These are phyloP conservation scores for Stichopus chloronotus DNA, from an alignment of 35 echinoderm and acorn worm species.

Conservation along the genomic window DNA sequence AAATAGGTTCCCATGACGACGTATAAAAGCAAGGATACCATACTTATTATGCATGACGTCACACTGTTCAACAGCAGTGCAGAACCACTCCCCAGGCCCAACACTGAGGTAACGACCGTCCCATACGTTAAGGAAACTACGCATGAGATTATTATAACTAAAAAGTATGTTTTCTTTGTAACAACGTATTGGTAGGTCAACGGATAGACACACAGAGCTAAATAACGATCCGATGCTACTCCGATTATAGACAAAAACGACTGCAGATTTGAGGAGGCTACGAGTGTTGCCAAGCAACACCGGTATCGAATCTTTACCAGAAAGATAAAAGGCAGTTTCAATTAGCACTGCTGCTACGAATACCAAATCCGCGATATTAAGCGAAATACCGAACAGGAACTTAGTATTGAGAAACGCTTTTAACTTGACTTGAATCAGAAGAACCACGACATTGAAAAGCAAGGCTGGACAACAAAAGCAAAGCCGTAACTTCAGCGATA, in stretches of 20 bases:
- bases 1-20: background rate
- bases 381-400: slow-evolving; percentile 7
- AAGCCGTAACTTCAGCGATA: background rate
- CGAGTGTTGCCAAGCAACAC: background rate
- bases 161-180: background rate
- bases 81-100: background rate
- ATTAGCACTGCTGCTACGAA: background rate
- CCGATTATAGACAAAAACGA: slow-evolving; percentile 11
- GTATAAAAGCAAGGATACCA: background rate
- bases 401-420: slow-evolving; percentile 8
- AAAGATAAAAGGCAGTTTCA: background rate
- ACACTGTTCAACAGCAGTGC: background rate
- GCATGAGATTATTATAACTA: background rate
- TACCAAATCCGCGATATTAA: background rate
- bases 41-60: background rate
- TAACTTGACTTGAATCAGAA: slow-evolving; percentile 19
- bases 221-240: slow-evolving; percentile 26
- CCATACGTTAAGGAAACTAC: background rate
- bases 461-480: background rate
- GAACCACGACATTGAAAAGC: background rate
- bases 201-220: slow-evolving; percentile 12
- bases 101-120: background rate
- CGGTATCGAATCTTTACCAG: background rate
- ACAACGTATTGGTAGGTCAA: background rate
- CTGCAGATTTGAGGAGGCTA: background rate